Percentiles rank a stretch among this genome's conserved stretches.
Conservation (phyloP, 2,113 vertebrate genomes). For the Rhombomys opimus region DNA sequence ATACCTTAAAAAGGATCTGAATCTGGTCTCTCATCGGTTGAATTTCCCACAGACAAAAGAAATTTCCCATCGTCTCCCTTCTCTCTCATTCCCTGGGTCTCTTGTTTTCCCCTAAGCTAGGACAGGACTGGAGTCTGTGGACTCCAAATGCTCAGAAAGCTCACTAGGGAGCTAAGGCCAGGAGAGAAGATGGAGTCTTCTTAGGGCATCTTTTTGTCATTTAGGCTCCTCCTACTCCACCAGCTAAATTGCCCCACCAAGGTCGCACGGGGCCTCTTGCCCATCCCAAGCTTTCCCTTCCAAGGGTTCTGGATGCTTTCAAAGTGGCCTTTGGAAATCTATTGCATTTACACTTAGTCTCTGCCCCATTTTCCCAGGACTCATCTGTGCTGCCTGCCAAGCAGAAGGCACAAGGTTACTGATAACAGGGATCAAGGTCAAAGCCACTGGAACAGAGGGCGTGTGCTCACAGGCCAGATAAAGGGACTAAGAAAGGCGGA, state of each 20-base stretch:
- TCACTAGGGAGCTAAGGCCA: not conserved
- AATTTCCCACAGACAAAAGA: not conserved
- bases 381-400: not conserved
- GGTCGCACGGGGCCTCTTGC: not conserved
- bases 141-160: not conserved
- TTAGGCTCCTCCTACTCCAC: not conserved
- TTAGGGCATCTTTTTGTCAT: not conserved
- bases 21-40: not conserved
- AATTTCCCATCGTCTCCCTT: not conserved
- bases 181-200: not conserved
- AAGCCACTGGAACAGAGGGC: not conserved
- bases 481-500: not conserved
- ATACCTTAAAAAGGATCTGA: slow-evolving; percentile 34
- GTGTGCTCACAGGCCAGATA: not conserved
- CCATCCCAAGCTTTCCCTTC: not conserved
- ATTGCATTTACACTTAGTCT: not conserved
- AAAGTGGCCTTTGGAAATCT: not conserved
- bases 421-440: not conserved
- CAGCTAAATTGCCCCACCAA: not conserved
- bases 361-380: not conserved
- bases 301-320: not conserved
- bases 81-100: not conserved
- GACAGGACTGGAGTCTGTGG: not conserved
- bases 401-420: not conserved
- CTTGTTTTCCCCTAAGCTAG: not conserved